Evolutionary conservation across 2,888 invertebrate species (phyloP).

Genomic region (Aspidiotus rigidus): DNA sequence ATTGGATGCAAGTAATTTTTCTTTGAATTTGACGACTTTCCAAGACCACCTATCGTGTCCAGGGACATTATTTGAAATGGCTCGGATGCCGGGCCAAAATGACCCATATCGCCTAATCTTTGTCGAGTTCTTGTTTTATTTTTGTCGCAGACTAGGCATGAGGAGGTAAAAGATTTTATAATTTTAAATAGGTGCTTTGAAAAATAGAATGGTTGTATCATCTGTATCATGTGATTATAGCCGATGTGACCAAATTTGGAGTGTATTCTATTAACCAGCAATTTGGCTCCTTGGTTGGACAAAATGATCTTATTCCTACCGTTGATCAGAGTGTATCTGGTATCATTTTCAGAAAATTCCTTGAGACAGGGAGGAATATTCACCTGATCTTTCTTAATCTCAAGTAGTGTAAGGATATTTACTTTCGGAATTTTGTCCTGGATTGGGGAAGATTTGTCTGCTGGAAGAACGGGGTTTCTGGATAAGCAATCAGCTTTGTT

Average conservation of each 20-base stretch:
- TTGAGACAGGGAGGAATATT: background rate
- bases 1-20: conserved; percentile 40
- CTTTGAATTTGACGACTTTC: conserved; percentile 38
- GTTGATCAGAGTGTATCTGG: background rate
- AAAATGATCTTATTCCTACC: background rate
- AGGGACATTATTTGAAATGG: conserved; percentile 40
- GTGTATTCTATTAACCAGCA: background rate
- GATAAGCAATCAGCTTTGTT: conserved; percentile 37
- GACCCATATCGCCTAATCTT: conserved; percentile 38
- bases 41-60: conserved; percentile 40
- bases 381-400: conserved; percentile 1
- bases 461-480: conserved; percentile 37
- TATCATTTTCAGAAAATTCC: conserved; percentile 1
- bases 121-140: conserved; percentile 38
- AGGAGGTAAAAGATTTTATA: conserved; percentile 36
- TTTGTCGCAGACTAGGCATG: conserved; percentile 35
- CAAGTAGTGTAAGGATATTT: conserved; percentile 2
- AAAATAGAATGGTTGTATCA: background rate
- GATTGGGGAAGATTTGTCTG: conserved; percentile 33
- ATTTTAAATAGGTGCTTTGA: conserved; percentile 35
- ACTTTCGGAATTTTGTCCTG: background rate
- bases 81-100: conserved; percentile 39
- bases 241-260: conserved; percentile 1
- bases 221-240: background rate
- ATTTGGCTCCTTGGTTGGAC: background rate